A percentile compares a stretch with the other conserved stretches of the same genome.
Evolutionary conservation across 2,888 invertebrate genomes (phyloP).

Genomic region (Drosophila merina): DNA sequence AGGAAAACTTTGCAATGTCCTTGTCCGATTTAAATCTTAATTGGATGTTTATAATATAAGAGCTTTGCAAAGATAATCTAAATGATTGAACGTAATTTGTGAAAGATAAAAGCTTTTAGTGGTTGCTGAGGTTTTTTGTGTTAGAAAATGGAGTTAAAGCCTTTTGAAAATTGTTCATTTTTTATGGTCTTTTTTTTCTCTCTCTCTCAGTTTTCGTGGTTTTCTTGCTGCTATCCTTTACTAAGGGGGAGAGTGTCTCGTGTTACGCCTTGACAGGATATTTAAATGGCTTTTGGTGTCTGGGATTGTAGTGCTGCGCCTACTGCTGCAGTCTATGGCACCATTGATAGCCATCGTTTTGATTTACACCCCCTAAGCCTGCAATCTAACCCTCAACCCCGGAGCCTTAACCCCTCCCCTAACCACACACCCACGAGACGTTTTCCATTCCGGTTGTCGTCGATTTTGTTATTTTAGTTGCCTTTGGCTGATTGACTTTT

Average conservation of each 20-base stretch:
- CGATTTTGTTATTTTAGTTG: conserved; percentile 40
- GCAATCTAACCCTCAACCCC: background rate
- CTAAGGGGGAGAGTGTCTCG: conserved; percentile 14
- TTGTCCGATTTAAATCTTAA: background rate
- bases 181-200: background rate
- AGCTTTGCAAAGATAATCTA: background rate
- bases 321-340: conserved; percentile 10
- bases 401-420: background rate
- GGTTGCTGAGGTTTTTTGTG: background rate
- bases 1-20: conserved; percentile 5
- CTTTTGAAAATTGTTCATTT: too few relatives aligned
- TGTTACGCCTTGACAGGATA: conserved; percentile 38
- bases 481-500: conserved; percentile 44
- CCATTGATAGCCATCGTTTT: conserved; percentile 32
- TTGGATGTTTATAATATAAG: background rate
- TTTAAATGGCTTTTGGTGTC: conserved; percentile 41
- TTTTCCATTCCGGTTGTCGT: conserved; percentile 36
- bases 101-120: background rate
- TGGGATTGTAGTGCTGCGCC: conserved; percentile 18
- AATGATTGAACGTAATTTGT: background rate
- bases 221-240: background rate
- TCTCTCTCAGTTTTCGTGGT: background rate
- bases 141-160: too few relatives aligned
- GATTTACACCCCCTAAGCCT: conserved; percentile 20
- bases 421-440: conserved; percentile 26